Conservation (phyloP, 2,888 invertebrate species). For the Lamproptera curius region DNA sequence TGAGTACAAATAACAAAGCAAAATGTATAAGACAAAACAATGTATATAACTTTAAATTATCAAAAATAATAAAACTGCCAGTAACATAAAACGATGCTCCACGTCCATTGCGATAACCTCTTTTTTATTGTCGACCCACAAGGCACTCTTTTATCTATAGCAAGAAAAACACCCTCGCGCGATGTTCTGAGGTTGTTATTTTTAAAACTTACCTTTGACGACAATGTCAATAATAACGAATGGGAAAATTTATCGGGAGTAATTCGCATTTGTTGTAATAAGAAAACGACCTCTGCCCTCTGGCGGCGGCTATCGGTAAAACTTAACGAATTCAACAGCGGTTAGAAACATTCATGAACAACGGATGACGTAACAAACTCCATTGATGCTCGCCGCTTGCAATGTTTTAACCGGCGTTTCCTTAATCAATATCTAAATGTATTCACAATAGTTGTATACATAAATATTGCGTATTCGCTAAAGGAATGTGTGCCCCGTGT, state of each 20-base stretch:
- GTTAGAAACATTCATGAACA: conserved; percentile 21
- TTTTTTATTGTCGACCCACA: too few relatives aligned
- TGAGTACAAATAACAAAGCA: too few relatives aligned
- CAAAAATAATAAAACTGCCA: not conserved
- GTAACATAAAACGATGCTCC: not conserved
- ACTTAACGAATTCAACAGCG: conserved; percentile 26
- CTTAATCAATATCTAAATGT: conserved; percentile 18
- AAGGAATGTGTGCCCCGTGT: conserved; percentile 8
- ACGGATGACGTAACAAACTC: conserved; percentile 21
- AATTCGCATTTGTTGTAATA: conserved; percentile 20
- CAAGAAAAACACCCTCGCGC: too few relatives aligned
- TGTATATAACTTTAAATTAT: too few relatives aligned
- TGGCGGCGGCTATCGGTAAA: conserved; percentile 25
- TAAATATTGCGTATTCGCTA: conserved; percentile 14
- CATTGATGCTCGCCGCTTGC: conserved; percentile 24
- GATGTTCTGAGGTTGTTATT: too few relatives aligned
- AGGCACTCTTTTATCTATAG: too few relatives aligned
- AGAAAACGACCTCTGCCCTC: conserved; percentile 27
- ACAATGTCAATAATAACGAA: not conserved
- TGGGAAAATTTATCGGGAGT: not conserved
- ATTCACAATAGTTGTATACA: conserved; percentile 12
- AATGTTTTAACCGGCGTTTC: conserved; percentile 14
- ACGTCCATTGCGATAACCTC: too few relatives aligned
- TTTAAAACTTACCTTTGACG: too few relatives aligned
- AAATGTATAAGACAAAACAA: too few relatives aligned